Evolutionary conservation across 1,140 invertebrate genomes (phyloP).

Genomic region (Formica selysi): DNA sequence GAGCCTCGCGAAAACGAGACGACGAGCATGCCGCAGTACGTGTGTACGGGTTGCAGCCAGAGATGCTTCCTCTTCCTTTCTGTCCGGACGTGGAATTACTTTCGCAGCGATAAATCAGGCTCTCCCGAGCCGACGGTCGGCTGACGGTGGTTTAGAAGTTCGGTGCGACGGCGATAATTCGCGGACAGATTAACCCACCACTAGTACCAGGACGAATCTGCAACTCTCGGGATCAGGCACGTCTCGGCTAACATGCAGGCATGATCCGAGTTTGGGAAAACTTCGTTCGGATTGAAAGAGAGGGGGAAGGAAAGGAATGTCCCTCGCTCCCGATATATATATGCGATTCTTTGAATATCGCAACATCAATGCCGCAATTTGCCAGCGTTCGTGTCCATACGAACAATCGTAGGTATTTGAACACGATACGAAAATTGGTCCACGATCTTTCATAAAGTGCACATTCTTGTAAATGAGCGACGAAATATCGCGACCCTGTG

Average conservation of each 20-base stretch:
- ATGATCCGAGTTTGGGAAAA: constrained; percentile 73
- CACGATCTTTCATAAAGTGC: constrained; percentile 50
- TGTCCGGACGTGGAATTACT: constrained; percentile 52
- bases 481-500: constrained; percentile 31
- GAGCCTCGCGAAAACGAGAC: not conserved
- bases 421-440: not conserved
- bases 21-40: constrained; percentile 19
- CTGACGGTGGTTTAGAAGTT: constrained; percentile 65
- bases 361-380: constrained; percentile 29
- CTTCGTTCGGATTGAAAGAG: constrained; percentile 3
- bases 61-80: not conserved
- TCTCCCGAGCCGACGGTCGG: constrained; percentile 19
- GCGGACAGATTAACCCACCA: constrained; percentile 67
- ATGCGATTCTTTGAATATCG: constrained; percentile 19
- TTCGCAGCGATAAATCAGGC: constrained; percentile 66
- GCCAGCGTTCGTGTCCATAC: not conserved
- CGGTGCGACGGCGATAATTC: constrained; percentile 71
- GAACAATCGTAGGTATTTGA: constrained; percentile 1
- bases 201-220: constrained; percentile 69
- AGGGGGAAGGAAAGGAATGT: too few relatives aligned
- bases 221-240: constrained; percentile 72
- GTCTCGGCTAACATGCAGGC: constrained; percentile 68
- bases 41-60: not conserved
- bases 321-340: not conserved
- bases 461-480: constrained; percentile 56